These are phyloP conservation scores for Zapornia atra DNA, from an alignment of 2,113 vertebrate species.

Conservation along the genomic window DNA sequence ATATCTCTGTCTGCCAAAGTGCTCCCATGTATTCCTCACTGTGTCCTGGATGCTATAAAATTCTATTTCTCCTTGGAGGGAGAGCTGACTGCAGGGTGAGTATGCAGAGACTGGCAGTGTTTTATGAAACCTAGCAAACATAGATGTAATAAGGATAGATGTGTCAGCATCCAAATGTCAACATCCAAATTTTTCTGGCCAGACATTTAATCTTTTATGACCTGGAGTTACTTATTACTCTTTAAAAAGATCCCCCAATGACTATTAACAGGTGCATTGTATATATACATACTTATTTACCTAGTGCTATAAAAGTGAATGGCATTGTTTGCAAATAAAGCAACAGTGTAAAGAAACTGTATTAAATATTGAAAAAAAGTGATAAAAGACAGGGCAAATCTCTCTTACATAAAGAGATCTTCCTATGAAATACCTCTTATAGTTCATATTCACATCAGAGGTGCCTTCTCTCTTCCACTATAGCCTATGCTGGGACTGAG, in stretches of 20 bases:
- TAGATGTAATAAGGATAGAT: neutral
- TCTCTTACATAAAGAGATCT: neutral
- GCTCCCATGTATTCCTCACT: neutral
- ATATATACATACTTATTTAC: neutral
- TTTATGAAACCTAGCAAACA: constrained; percentile 42
- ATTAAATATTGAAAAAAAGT: neutral
- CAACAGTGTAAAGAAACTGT: neutral
- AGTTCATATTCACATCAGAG: neutral
- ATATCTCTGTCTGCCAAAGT: neutral
- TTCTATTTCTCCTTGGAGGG: neutral
- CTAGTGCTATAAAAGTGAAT: neutral
- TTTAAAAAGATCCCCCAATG: neutral
- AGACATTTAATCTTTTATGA: neutral
- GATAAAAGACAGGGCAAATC: neutral
- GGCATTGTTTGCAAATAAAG: neutral
- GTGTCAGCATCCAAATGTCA: neutral
- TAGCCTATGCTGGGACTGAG: neutral
- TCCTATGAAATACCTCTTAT: neutral
- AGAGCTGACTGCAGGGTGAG: neutral
- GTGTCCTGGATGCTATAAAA: neutral
- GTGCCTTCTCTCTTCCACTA: neutral
- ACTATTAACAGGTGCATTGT: neutral
- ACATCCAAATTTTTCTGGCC: constrained; percentile 8
- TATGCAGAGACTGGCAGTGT: neutral
- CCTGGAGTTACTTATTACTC: neutral